A percentile compares a stretch with the other conserved stretches of the same genome.
Conservation (phyloP, 2,888 invertebrate species). For the Zhengitettix transpicula region DNA sequence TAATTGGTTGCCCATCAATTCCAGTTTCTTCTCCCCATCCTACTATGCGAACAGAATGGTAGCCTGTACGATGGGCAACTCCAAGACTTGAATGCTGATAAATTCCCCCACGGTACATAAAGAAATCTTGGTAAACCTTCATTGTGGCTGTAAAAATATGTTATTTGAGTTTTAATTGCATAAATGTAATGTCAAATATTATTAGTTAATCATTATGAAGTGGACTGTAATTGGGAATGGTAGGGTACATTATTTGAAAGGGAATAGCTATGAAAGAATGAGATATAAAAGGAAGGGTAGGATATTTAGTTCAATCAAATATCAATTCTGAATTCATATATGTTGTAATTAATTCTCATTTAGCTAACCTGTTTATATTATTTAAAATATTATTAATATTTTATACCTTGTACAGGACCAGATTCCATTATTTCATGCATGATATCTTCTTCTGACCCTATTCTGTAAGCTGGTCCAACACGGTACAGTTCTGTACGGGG, state of each 20-base stretch:
- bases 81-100: constrained; percentile 47
- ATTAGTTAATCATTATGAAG: too few species aligned
- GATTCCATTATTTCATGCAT: constrained; percentile 81
- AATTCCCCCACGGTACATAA: constrained; percentile 70
- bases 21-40: constrained; percentile 72
- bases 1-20: constrained; percentile 33
- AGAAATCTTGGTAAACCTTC: constrained; percentile 83
- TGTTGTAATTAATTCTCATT: too few species aligned
- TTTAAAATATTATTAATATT: not conserved
- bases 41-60: constrained; percentile 80
- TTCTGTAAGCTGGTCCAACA: constrained; percentile 57
- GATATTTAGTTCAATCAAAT: too few species aligned
- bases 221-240: too few species aligned
- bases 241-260: too few species aligned
- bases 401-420: constrained; percentile 78
- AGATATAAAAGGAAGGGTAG: too few species aligned
- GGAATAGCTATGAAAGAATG: too few species aligned
- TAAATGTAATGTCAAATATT: not conserved
- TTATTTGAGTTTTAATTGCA: not conserved
- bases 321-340: too few species aligned
- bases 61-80: constrained; percentile 40
- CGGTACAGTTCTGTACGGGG: constrained; percentile 8
- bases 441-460: constrained; percentile 64
- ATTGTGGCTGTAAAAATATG: constrained; percentile 50
- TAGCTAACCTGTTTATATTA: too few species aligned